These are phyloP conservation scores for Balanococcus diminutus DNA, from an alignment of 2,888 invertebrate genomes.

Conservation along the genomic window DNA sequence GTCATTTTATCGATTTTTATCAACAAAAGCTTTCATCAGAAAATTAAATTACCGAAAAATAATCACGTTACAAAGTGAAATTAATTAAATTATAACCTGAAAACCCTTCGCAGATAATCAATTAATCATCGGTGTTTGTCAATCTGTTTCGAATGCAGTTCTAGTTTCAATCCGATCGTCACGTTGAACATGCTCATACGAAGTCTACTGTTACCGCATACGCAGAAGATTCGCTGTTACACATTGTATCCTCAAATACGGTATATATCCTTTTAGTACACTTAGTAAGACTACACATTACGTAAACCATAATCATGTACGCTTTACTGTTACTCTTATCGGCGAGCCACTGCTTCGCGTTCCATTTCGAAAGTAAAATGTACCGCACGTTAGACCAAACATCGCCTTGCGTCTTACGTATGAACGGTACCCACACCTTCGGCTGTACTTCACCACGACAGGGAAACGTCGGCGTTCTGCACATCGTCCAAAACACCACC, in stretches of 20 bases:
- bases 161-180: neutral
- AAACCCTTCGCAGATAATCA: neutral
- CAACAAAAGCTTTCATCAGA: neutral
- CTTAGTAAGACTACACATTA: neutral
- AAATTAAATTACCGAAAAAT: neutral
- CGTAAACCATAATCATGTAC: neutral
- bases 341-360: neutral
- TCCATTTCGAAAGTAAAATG: constrained; percentile 75
- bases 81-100: neutral
- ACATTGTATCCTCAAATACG: constrained; percentile 35
- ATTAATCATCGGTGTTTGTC: neutral
- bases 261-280: constrained; percentile 1
- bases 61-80: neutral
- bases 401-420: constrained; percentile 81
- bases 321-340: neutral
- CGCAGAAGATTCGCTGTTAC: neutral
- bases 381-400: constrained; percentile 76
- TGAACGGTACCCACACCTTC: constrained; percentile 93
- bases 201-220: neutral
- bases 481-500: constrained; percentile 69
- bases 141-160: neutral
- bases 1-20: neutral
- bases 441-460: constrained; percentile 84
- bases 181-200: neutral
- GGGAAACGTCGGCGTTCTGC: constrained; percentile 85